phyloP scores from a whole-genome alignment of 2,888 invertebrate genomes.

The Synergus gifuensis region DNA sequence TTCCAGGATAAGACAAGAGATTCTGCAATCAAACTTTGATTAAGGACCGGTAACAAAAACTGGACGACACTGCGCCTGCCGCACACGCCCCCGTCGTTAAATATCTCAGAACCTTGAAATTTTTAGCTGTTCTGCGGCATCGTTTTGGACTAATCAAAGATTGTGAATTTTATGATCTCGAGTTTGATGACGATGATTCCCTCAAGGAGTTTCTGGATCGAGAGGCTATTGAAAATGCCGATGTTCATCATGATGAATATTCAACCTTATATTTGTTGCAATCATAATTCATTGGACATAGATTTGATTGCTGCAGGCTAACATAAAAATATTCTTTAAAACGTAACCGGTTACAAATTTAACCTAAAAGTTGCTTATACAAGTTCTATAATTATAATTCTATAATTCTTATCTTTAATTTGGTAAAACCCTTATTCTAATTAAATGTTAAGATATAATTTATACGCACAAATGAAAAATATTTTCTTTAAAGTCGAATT shows the following conservation, averaged over 20 bases:
- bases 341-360: too few species aligned
- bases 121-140: slow-evolving; percentile 34
- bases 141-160: slow-evolving; percentile 60
- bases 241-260: background rate
- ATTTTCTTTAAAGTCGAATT: too few species aligned
- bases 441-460: too few species aligned
- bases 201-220: slow-evolving; percentile 52
- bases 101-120: slow-evolving; percentile 54
- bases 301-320: background rate
- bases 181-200: slow-evolving; percentile 47
- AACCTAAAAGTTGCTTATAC: too few species aligned
- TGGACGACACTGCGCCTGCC: slow-evolving; percentile 56
- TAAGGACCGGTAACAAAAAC: slow-evolving; percentile 47
- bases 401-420: too few species aligned
- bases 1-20: slow-evolving; percentile 19
- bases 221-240: slow-evolving; percentile 4
- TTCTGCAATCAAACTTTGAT: slow-evolving; percentile 42
- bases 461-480: too few species aligned
- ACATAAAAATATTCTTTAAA: background rate
- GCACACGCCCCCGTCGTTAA: slow-evolving; percentile 67
- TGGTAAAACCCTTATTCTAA: too few species aligned
- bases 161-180: slow-evolving; percentile 54
- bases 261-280: background rate
- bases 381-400: too few species aligned
- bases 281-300: background rate